A percentile compares a stretch with the other conserved stretches of the same genome.
phyloP scores from a whole-genome alignment of 37 sponge, comb jelly and placozoan species.

The Aplysina aerophoba region DNA sequence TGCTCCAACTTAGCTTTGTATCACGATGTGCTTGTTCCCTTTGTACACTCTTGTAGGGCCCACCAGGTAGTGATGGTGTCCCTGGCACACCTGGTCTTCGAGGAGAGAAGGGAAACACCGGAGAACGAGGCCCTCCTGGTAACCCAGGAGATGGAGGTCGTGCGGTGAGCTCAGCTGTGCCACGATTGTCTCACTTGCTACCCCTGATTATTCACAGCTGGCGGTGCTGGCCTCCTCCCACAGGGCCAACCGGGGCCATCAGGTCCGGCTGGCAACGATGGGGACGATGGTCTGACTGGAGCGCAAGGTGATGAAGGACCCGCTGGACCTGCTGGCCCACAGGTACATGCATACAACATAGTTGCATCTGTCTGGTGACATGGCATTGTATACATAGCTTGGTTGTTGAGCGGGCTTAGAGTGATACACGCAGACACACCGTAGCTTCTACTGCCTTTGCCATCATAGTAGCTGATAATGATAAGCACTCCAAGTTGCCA shows the following conservation, averaged over 20 bases:
- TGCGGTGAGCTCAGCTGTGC: too few species aligned
- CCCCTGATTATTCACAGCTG: too few species aligned
- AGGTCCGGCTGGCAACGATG: conserved; percentile 25
- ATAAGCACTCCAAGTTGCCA: background rate
- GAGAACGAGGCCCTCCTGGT: conserved; percentile 59
- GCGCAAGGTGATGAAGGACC: conserved; percentile 10
- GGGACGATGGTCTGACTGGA: conserved; percentile 18
- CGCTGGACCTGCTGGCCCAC: conserved; percentile 20
- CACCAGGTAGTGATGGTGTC: conserved; percentile 21
- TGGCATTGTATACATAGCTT: too few species aligned
- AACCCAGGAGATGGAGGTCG: conserved; percentile 17
- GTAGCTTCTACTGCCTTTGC: background rate
- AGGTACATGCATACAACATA: background rate
- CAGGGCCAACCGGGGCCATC: conserved; percentile 28
- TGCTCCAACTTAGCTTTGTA: background rate
- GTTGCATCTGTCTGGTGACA: too few species aligned
- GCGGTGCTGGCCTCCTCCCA: too few species aligned
- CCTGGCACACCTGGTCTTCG: conserved; percentile 66
- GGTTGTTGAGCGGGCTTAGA: background rate
- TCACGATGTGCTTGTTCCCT: background rate
- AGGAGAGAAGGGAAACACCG: conserved; percentile 73
- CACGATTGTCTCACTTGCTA: background rate
- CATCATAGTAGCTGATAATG: background rate
- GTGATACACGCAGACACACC: background rate
- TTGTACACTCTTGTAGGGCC: background rate